Base-by-base conservation (phyloP, 2,113 vertebrate species). In the Regulus satrapa region DNA sequence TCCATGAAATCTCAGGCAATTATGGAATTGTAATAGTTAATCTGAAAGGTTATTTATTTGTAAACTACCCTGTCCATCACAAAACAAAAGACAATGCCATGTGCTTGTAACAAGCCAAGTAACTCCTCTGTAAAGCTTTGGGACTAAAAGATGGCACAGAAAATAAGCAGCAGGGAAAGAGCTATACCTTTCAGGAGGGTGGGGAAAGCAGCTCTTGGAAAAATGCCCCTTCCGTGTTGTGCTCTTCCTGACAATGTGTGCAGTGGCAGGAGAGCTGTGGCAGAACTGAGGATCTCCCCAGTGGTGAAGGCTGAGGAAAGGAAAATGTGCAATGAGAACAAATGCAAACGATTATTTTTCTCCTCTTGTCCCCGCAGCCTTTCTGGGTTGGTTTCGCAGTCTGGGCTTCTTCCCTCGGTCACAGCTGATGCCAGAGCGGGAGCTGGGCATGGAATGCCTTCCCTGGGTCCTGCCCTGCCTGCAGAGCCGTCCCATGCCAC, bases 401-500 rank as follows among this genome's bases (percentile, higher is more conserved):
- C 40, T 19, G 74, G 34, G 45, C 45, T 7, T 32, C 3, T 87
- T 75, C 36, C 85, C 40, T 79, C 31, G 2, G 56, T 75, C 11
- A 0, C 0, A 0, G 34, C 0, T n/a, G 43, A 19, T 83, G 25
- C 16, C 49, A 46, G 72, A 73, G 78, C 77, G 64, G 41, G 56
- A 81, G 12, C 23, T 3, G 14, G 78, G 28, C 26, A 11, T 16
- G 75, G 45, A 83, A 41, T 23, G 17, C 43, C n/a, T 40, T 52
- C 56, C 64, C 66, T 18, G n/a, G 34, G 8, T 48, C 36, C 77
- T 55, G 23, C 2, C 21, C 25, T 72, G 75, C 51, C 71, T 55
- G 28, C 6, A 2, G 69, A 82, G 46, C 74, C 8, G 34, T 32
- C 63, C 36, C 5, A 1, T 17, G 72, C 20, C 4, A 0, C 2